Evolutionary conservation across 2,113 vertebrate genomes (phyloP).

Genomic region (Perca fluviatilis): DNA sequence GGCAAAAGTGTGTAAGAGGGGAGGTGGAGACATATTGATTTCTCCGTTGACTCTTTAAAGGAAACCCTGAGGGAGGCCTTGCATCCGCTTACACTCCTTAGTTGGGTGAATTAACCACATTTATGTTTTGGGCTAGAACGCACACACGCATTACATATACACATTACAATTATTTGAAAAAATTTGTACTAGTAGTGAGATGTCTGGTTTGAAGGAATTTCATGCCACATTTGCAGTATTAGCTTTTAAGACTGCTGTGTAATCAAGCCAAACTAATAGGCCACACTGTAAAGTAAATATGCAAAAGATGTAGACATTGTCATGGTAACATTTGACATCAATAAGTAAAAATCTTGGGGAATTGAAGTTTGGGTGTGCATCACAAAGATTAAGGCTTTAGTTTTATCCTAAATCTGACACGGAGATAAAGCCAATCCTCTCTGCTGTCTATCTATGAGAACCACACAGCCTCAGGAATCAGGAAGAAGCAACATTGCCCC

Average conservation of each 20-base stretch:
- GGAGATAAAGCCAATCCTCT: conserved; percentile 39
- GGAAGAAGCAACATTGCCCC: conserved; percentile 50
- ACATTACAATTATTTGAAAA: conserved; percentile 38
- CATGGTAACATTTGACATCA: conserved; percentile 26
- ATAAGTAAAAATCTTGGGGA: conserved; percentile 41
- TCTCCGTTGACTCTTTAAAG: conserved; percentile 62
- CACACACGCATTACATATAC: conserved; percentile 40
- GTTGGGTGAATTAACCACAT: conserved; percentile 66
- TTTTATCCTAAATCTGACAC: conserved; percentile 56
- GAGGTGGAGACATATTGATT: conserved; percentile 70
- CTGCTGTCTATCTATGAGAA: conserved; percentile 27
- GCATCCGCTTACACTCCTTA: conserved; percentile 55
- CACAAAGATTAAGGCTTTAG: conserved; percentile 49
- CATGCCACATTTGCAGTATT: conserved; percentile 54
- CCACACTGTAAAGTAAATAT: conserved; percentile 14
- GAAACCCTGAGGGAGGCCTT: conserved; percentile 64
- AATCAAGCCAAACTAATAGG: conserved; percentile 37
- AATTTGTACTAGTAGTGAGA: conserved; percentile 29
- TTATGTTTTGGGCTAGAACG: conserved; percentile 50
- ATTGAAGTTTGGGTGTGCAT: conserved; percentile 13
- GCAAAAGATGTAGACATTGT: conserved; percentile 13
- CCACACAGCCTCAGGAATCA: conserved; percentile 22
- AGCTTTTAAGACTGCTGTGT: conserved; percentile 46
- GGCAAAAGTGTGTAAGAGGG: conserved; percentile 37
- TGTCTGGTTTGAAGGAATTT: conserved; percentile 51